Evolutionary conservation across 2,797 vertebrate species (phyloP).

Genomic region (Euthynnus affinis): DNA sequence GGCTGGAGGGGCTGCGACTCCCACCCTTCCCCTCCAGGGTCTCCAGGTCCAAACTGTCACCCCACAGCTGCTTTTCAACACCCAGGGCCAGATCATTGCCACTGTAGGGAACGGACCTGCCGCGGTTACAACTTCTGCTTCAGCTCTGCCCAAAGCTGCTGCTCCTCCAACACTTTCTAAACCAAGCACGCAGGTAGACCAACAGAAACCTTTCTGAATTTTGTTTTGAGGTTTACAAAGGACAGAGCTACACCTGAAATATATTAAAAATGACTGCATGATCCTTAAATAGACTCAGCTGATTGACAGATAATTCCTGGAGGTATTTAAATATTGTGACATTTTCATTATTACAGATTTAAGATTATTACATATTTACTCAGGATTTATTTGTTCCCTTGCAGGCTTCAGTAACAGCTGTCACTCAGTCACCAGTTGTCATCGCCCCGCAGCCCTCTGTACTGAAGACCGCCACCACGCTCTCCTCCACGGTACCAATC

Average conservation of each 20-base stretch:
- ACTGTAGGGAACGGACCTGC: constrained; percentile 89
- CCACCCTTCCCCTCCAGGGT: constrained; percentile 87
- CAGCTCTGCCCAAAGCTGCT: constrained; percentile 86
- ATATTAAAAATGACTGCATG: not conserved
- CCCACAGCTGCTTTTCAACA: constrained; percentile 93
- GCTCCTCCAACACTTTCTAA: constrained; percentile 77
- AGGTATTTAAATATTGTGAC: not conserved
- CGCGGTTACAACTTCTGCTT: constrained; percentile 80
- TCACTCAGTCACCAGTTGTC: constrained; percentile 88
- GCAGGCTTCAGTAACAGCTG: constrained; percentile 81
- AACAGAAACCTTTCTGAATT: not conserved
- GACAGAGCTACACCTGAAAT: no score
- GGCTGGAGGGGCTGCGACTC: constrained; percentile 80
- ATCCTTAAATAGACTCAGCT: not conserved
- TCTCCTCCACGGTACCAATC: constrained; percentile 85
- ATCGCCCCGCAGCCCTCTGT: constrained; percentile 84
- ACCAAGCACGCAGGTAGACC: constrained; percentile 78
- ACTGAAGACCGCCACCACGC: constrained; percentile 76
- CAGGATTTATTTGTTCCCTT: constrained; percentile 10
- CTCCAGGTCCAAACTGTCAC: constrained; percentile 92
- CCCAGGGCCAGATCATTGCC: constrained; percentile 96
- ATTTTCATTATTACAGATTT: not conserved
- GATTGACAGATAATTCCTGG: not conserved
- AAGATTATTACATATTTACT: not conserved
- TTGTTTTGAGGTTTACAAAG: not conserved